These are phyloP conservation scores for Proteles cristata DNA, from an alignment of 2,113 vertebrate species.

Conservation along the genomic window DNA sequence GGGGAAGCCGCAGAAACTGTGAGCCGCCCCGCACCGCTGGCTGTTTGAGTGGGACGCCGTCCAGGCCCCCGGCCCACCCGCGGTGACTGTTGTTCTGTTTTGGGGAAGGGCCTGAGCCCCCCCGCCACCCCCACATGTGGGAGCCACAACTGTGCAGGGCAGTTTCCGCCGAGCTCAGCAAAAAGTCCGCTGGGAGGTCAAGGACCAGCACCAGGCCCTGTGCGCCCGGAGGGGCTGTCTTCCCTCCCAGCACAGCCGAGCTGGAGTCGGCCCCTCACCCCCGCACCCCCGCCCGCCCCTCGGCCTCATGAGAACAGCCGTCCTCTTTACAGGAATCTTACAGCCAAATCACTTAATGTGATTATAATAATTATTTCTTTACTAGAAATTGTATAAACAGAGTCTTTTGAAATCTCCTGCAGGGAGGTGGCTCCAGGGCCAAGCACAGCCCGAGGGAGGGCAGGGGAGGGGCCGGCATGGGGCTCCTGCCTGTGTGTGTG, in stretches of 20 bases:
- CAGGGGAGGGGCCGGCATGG: background rate
- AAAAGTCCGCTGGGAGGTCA: conserved; percentile 86
- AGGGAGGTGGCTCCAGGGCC: conserved; percentile 78
- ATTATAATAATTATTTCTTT: conserved; percentile 87
- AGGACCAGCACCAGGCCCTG: conserved; percentile 83
- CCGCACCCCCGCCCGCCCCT: conserved; percentile 1
- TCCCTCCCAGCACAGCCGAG: conserved; percentile 78
- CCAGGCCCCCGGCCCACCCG: conserved; percentile 59
- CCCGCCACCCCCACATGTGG: conserved; percentile 82
- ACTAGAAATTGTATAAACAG: conserved; percentile 83
- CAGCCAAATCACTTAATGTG: conserved; percentile 86
- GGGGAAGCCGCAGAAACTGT: background rate
- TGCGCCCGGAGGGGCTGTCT: conserved; percentile 84
- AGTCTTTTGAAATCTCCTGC: conserved; percentile 80
- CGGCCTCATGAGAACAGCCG: conserved; percentile 32
- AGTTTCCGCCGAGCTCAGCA: conserved; percentile 89
- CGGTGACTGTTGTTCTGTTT: conserved; percentile 82
- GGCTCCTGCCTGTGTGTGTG: background rate
- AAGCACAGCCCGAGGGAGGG: conserved; percentile 46
- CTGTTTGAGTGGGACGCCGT: background rate
- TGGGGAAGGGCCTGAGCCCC: conserved; percentile 78
- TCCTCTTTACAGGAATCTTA: conserved; percentile 75
- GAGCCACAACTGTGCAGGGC: conserved; percentile 77
- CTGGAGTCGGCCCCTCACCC: background rate
- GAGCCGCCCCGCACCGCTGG: background rate